Base-by-base conservation (phyloP, 2,888 invertebrate species). In the Opisthograptis luteolata region DNA sequence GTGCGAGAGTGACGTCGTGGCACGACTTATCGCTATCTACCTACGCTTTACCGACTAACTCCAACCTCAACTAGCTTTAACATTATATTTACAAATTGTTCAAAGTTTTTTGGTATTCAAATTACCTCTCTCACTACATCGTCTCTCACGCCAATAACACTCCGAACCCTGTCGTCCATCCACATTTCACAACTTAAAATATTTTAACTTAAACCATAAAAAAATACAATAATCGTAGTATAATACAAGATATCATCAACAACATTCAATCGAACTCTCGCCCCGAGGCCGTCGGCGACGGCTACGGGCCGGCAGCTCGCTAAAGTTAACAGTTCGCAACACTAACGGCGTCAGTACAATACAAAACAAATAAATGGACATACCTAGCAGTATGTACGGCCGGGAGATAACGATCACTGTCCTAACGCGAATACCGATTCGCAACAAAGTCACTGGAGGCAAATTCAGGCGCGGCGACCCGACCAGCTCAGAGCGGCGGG, bases 401-500 rank as follows among this genome's bases (percentile, higher is more conserved):
- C 68, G 75, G 81, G 74, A 73, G 70, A 74, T 78, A 86, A 84
- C 80, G 77, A 79, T 81, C 87, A 89, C 88, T 86, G 83, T 81
- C 76, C 75, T 84, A 81, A 74, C 68, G 77, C 74, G 76, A 75
- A 67, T 68, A 73, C 68, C 67, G 68, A 70, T 72, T 71, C 74
- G 74, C 74, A 74, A 78, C 70, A 81, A 73, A 81, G 84, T 86
- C 87, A 84, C 85, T 81, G 74, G 65, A 64, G 70, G 63, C 62
- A 57, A 44, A 52, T 25, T 44, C 46, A 92, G 92, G 66, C 92
- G 84, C 93, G 79, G 92, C 81, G 81, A 80, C 76, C 56, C 73
- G 76, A 62, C 76, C 76, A 69, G 79, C 92, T 83, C 92, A 92
- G 61, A 95, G 93, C 73, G 94, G 93, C 86, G 93, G 82, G 92